phyloP scores from a whole-genome alignment of 2,888 invertebrate species.

The Sericinus montela region DNA sequence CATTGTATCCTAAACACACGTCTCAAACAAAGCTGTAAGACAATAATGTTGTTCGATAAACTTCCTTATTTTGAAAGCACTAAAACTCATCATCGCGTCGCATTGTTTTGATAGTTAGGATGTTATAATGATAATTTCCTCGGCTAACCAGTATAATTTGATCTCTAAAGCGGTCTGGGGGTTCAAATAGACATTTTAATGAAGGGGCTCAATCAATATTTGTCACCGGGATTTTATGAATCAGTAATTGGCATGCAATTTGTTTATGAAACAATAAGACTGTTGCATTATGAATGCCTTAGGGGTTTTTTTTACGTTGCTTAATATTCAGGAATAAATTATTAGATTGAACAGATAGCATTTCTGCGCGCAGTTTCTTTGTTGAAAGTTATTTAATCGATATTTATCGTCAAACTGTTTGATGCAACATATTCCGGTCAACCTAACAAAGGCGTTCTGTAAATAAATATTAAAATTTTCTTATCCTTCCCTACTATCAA shows the following conservation, averaged over 20 bases:
- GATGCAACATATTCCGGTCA: not conserved
- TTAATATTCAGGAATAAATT: conserved; percentile 26
- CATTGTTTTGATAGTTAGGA: conserved; percentile 18
- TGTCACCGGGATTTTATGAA: conserved; percentile 29
- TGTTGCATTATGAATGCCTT: conserved; percentile 22
- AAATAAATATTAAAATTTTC: no score
- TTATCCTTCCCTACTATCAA: no score
- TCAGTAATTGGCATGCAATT: conserved; percentile 32
- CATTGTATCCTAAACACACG: conserved; percentile 56
- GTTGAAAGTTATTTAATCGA: not conserved
- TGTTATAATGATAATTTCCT: conserved; percentile 19
- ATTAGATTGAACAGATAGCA: not conserved
- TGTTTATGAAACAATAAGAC: conserved; percentile 30
- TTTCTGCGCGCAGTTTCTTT: not conserved
- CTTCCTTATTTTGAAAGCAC: conserved; percentile 33
- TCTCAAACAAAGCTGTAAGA: conserved; percentile 39
- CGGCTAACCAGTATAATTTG: conserved; percentile 23
- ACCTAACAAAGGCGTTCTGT: not conserved
- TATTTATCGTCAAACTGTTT: not conserved
- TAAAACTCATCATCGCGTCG: conserved; percentile 30
- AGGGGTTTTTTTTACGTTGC: conserved; percentile 17
- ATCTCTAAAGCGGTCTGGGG: conserved; percentile 10
- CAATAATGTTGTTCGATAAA: conserved; percentile 38
- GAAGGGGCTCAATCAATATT: conserved; percentile 19
- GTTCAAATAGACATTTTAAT: not conserved